These are phyloP conservation scores for Potorous gilbertii DNA, from an alignment of 2,797 vertebrate species.

Conservation along the genomic window DNA sequence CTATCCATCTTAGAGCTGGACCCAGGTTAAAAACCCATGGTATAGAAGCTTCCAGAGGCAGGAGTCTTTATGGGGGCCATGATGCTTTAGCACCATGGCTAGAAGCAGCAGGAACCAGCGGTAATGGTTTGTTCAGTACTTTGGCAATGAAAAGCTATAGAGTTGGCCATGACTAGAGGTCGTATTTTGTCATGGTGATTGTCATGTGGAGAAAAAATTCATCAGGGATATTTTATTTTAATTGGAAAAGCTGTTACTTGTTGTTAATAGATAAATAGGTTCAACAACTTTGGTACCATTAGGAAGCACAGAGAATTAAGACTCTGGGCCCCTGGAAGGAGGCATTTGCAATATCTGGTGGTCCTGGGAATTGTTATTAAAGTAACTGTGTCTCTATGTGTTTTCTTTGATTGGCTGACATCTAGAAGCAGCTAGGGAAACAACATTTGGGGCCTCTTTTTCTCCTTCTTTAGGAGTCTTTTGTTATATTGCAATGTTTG, in stretches of 20 bases:
- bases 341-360: not conserved
- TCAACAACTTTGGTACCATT: not conserved
- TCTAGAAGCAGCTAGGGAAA: not conserved
- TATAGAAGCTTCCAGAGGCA: not conserved
- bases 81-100: not conserved
- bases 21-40: not conserved
- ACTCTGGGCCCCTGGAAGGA: not conserved
- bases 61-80: not conserved
- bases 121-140: not conserved
- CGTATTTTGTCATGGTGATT: not conserved
- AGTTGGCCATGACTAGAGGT: not conserved
- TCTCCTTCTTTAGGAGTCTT: not conserved
- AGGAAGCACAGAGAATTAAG: not conserved
- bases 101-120: not conserved
- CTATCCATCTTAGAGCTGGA: not conserved
- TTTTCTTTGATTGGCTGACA: not conserved
- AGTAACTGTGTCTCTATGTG: not conserved
- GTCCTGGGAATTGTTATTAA: not conserved
- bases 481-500: not conserved
- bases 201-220: not conserved
- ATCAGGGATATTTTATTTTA: not conserved
- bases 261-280: not conserved
- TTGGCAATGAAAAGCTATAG: not conserved
- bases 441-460: not conserved
- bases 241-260: not conserved